Evolutionary conservation across 2,113 vertebrate species (phyloP).

Genomic region (Pelmatolapia mariae): DNA sequence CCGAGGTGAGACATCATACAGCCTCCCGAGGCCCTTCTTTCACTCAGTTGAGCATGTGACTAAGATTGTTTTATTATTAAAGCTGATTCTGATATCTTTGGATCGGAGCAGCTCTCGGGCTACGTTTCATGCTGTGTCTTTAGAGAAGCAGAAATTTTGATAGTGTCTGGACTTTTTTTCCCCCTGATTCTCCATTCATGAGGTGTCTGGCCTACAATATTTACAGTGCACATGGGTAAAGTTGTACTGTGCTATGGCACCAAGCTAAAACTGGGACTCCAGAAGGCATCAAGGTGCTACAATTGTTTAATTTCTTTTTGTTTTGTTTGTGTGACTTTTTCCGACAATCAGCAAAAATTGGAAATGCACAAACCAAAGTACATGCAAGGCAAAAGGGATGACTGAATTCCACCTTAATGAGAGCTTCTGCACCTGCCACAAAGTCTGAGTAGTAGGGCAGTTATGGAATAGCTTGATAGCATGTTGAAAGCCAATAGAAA

Average conservation of each 20-base stretch:
- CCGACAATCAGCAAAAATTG: neutral
- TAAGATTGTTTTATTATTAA: neutral
- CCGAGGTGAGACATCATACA: constrained; percentile 75
- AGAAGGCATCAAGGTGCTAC: neutral
- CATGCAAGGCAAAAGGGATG: neutral
- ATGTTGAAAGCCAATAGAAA: neutral
- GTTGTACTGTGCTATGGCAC: neutral
- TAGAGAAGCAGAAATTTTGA: neutral
- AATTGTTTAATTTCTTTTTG: neutral
- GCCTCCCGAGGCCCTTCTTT: neutral
- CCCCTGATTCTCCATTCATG: neutral
- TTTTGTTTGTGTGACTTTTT: neutral
- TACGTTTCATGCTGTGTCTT: neutral
- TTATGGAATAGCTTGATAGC: neutral
- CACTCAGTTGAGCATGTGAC: neutral
- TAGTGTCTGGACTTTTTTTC: neutral
- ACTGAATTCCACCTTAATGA: neutral
- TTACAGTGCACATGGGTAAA: neutral
- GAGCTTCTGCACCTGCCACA: neutral
- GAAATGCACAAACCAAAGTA: neutral
- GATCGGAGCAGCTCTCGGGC: neutral
- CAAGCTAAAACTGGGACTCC: neutral
- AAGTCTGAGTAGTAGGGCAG: neutral
- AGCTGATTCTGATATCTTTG: constrained; percentile 18
- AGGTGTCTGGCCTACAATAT: neutral